Conservation (phyloP, 2,113 vertebrate genomes). For the Gracilinanus agilis region DNA sequence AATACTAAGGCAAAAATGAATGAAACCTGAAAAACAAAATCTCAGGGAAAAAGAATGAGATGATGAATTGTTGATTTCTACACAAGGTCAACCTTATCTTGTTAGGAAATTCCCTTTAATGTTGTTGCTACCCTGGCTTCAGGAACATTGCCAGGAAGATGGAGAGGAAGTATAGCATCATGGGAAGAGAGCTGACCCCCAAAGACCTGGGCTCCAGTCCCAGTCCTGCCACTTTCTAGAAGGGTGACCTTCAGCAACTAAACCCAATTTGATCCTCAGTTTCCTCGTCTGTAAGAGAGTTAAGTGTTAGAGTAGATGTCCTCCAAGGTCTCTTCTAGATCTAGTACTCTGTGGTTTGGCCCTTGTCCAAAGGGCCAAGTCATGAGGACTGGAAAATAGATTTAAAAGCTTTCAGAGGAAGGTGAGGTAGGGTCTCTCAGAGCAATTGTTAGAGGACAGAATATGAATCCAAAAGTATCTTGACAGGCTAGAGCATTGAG, state of each 20-base stretch:
- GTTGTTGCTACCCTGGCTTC: background rate
- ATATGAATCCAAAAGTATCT: too few relatives aligned
- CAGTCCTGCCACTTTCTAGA: background rate
- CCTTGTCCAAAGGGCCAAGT: background rate
- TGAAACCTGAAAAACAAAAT: slow-evolving; percentile 4
- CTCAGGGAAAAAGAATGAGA: slow-evolving; percentile 12
- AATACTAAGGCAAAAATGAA: background rate
- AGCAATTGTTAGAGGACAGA: background rate
- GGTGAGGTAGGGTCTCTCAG: background rate
- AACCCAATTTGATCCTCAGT: background rate
- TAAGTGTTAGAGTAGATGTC: background rate
- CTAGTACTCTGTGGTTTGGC: background rate
- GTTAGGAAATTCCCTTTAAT: slow-evolving; percentile 28
- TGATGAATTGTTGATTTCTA: background rate
- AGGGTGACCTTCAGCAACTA: background rate
- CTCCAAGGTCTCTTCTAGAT: background rate
- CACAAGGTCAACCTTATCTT: background rate
- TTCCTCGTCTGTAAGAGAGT: background rate
- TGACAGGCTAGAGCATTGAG: too few relatives aligned
- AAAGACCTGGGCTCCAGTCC: background rate
- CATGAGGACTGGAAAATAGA: background rate
- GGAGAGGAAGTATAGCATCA: background rate
- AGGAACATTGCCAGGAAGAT: background rate
- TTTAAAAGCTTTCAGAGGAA: background rate
- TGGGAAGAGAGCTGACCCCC: background rate